Conservation (phyloP, 1,140 invertebrate species). For the Drosophila saltans region DNA sequence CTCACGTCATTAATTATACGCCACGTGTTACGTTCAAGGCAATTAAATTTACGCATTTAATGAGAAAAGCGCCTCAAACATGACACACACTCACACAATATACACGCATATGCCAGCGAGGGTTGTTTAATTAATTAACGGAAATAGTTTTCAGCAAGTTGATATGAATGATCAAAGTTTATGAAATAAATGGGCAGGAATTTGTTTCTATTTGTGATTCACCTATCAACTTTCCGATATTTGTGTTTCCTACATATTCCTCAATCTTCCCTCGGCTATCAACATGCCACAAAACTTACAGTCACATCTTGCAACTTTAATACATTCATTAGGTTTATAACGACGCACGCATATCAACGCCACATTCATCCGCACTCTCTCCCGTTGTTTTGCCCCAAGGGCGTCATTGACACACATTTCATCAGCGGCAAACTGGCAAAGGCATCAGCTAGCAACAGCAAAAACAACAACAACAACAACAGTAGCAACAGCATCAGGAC, state of each 20-base stretch:
- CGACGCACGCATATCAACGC: constrained; percentile 54
- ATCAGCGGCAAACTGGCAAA: constrained; percentile 8
- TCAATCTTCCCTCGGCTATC: not conserved
- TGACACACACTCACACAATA: constrained; percentile 29
- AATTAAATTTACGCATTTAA: constrained; percentile 80
- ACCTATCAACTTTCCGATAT: not conserved
- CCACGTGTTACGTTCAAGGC: constrained; percentile 67
- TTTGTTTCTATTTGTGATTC: not conserved
- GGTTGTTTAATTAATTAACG: constrained; percentile 19
- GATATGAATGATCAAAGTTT: no score
- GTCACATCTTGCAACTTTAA: constrained; percentile 70
- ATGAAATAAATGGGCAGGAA: no score
- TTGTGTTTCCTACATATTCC: not conserved
- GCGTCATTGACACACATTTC: constrained; percentile 75
- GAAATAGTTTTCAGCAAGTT: not conserved
- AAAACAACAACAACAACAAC: not conserved
- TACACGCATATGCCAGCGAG: constrained; percentile 38
- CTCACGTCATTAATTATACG: constrained; percentile 75
- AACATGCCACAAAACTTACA: constrained; percentile 17
- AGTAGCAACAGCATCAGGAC: not conserved
- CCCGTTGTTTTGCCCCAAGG: constrained; percentile 34
- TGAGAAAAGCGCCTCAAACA: constrained; percentile 63
- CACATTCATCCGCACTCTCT: constrained; percentile 1
- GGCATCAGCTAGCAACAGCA: constrained; percentile 18
- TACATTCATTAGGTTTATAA: constrained; percentile 76